Conservation (phyloP, 2,797 vertebrate genomes). For the Fratercula arctica region DNA sequence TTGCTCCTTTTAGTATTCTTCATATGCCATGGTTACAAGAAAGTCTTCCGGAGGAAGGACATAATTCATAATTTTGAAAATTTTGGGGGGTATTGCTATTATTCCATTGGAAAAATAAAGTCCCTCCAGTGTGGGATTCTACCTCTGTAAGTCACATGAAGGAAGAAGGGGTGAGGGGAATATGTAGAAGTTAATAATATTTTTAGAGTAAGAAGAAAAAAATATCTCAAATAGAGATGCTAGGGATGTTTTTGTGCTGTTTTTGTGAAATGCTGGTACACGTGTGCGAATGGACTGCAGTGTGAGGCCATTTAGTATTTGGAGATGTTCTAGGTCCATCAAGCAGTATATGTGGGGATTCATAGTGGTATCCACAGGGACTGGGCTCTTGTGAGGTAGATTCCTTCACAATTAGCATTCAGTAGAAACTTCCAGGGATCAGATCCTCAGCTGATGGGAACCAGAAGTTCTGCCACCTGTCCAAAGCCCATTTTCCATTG, state of each 20-base stretch:
- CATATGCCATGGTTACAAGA: background rate
- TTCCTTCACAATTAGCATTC: background rate
- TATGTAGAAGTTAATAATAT: background rate
- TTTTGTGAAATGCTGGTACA: background rate
- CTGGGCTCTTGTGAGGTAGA: background rate
- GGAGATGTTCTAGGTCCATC: background rate
- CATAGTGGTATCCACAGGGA: background rate
- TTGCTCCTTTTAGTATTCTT: background rate
- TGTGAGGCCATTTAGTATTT: background rate
- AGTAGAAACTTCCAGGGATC: background rate
- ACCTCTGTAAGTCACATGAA: background rate
- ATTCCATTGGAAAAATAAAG: background rate
- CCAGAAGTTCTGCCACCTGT: background rate
- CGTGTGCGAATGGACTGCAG: background rate
- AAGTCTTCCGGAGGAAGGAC: background rate
- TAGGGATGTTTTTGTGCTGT: rapidly evolving
- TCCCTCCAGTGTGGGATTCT: background rate
- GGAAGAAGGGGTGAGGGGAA: rapidly evolving
- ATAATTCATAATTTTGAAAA: background rate
- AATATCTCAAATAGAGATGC: background rate
- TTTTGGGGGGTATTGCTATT: background rate
- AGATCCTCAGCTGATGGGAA: background rate
- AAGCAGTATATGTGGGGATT: background rate
- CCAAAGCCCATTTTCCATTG: background rate
- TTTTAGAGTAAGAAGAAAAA: background rate